These are phyloP conservation scores for Acanthurus tractus DNA, from an alignment of 2,797 vertebrate genomes.

Conservation along the genomic window DNA sequence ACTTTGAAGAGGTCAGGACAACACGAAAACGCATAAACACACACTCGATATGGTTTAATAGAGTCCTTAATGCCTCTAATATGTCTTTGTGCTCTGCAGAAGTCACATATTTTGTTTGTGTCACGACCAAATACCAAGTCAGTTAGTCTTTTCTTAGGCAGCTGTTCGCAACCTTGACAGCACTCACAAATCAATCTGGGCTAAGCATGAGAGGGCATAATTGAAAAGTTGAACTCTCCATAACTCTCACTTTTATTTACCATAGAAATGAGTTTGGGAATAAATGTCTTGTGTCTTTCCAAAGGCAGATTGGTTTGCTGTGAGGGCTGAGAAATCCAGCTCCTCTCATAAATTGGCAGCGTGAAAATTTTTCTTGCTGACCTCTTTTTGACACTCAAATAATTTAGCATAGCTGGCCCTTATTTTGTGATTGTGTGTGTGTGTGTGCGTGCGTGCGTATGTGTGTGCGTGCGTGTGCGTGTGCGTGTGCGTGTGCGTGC, in stretches of 20 bases:
- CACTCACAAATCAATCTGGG: conserved; percentile 41
- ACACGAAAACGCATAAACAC: conserved; percentile 3
- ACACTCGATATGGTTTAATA: conserved; percentile 17
- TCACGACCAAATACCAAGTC: conserved; percentile 51
- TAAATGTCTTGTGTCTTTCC: conserved; percentile 9
- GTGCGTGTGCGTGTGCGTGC: not conserved
- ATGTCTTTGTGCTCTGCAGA: conserved; percentile 27
- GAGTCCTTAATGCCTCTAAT: conserved; percentile 32
- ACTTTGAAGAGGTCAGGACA: conserved; percentile 85
- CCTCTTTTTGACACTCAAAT: conserved; percentile 58
- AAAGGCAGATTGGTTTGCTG: conserved; percentile 23
- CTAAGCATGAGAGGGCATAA: conserved; percentile 36
- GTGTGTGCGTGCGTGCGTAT: conserved; percentile 20
- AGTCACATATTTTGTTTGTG: conserved; percentile 44
- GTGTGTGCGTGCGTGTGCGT: conserved; percentile 18
- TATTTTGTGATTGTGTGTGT: conserved; percentile 20
- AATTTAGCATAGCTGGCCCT: conserved; percentile 42
- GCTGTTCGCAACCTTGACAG: conserved; percentile 14
- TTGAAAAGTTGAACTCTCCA: conserved; percentile 57
- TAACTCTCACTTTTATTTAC: conserved; percentile 50
- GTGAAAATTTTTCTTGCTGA: conserved; percentile 39
- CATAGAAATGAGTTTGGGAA: conserved; percentile 28
- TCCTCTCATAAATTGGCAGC: conserved; percentile 34
- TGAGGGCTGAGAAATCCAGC: conserved; percentile 28
- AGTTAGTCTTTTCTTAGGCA: conserved; percentile 35